These are phyloP conservation scores for Coreoperca whiteheadi DNA, from an alignment of 2,113 vertebrate species.

Conservation along the genomic window DNA sequence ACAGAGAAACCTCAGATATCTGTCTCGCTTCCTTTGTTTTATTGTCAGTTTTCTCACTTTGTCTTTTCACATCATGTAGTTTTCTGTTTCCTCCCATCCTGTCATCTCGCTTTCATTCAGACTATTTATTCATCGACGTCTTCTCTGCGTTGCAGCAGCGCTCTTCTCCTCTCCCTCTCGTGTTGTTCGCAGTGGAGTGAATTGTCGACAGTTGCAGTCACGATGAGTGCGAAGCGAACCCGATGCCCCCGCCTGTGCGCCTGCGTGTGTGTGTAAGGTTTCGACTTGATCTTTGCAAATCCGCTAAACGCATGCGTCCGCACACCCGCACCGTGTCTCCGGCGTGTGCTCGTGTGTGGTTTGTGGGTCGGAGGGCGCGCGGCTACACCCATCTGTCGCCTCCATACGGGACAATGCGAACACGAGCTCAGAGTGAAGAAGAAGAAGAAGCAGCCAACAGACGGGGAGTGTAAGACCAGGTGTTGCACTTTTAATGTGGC, in stretches of 20 bases:
- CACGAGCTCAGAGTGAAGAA: slow-evolving; percentile 3
- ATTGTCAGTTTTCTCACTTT: background rate
- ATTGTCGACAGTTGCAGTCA: slow-evolving; percentile 55
- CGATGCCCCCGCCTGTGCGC: background rate
- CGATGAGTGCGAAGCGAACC: slow-evolving; percentile 56
- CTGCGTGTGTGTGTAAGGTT: slow-evolving; percentile 4
- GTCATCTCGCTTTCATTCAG: background rate
- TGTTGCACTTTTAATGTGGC: no score
- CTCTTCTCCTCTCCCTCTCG: background rate
- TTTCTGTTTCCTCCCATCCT: background rate
- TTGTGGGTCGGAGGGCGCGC: slow-evolving; percentile 33
- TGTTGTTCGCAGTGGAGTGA: slow-evolving; percentile 38
- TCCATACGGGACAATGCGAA: slow-evolving; percentile 36
- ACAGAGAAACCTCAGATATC: background rate
- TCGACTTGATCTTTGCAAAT: slow-evolving; percentile 67
- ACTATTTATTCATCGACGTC: background rate
- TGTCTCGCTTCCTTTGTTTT: background rate
- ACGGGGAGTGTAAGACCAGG: no score
- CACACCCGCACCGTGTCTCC: slow-evolving; percentile 63
- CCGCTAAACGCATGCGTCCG: slow-evolving; percentile 66
- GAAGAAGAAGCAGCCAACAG: background rate
- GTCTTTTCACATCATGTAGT: no score
- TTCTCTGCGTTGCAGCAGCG: no score
- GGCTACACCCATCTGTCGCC: slow-evolving; percentile 58
- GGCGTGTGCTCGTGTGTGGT: slow-evolving; percentile 38